Percentiles rank a stretch among this genome's conserved stretches.
Evolutionary conservation across 1,140 invertebrate genomes (phyloP).

Genomic region (Apis dorsata): DNA sequence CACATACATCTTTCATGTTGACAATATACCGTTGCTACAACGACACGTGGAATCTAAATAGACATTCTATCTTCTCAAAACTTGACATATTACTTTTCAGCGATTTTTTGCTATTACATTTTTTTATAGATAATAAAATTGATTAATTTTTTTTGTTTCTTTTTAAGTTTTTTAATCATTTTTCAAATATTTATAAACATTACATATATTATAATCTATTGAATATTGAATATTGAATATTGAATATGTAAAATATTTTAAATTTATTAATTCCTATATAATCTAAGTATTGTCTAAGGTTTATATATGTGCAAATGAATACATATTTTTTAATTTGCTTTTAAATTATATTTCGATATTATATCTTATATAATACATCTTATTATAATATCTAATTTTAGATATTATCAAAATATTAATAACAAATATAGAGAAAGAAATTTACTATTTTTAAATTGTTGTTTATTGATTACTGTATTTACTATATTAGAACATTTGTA

Average conservation of each 20-base stretch:
- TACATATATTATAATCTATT: background rate
- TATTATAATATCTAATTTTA: too few species aligned
- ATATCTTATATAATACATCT: too few species aligned
- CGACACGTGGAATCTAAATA: constrained; percentile 2
- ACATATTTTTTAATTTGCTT: background rate
- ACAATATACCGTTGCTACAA: background rate
- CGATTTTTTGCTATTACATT: background rate
- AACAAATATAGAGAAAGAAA: background rate
- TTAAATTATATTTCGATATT: background rate
- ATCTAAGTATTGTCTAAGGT: background rate
- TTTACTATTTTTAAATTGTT: background rate
- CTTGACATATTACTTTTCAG: background rate
- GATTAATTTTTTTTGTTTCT: background rate
- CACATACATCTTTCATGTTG: constrained; percentile 3
- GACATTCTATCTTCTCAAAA: background rate
- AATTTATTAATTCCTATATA: background rate
- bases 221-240: background rate
- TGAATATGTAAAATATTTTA: background rate
- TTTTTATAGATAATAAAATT: background rate
- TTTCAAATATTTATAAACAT: background rate
- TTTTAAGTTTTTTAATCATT: background rate
- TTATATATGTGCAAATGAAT: background rate
- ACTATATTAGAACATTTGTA: background rate
- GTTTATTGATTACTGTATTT: background rate
- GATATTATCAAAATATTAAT: background rate